A percentile compares a stretch with the other conserved stretches of the same genome.
phyloP scores from a whole-genome alignment of 53 echinoderm and acorn worm species.

The Stichopus horrens region DNA sequence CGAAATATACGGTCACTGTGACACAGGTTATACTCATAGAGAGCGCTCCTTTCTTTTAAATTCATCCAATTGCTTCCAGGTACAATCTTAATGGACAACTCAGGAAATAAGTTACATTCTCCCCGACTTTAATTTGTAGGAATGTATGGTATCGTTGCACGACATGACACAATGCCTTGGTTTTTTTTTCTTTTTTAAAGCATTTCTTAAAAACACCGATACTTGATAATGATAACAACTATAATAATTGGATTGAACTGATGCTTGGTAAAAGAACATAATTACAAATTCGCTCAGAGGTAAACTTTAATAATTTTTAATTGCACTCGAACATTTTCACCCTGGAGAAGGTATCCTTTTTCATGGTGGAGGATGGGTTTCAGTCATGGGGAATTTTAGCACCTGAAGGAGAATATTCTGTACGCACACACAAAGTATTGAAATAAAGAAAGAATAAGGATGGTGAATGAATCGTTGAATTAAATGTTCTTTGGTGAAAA shows the following conservation, averaged over 20 bases:
- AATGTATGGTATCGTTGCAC: background rate
- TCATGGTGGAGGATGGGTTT: background rate
- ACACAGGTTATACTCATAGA: too few species aligned
- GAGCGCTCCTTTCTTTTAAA: too few species aligned
- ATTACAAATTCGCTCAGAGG: background rate
- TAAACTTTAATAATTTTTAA: background rate
- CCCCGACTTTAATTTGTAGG: background rate
- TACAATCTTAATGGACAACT: background rate
- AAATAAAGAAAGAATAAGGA: background rate
- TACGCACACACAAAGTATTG: background rate
- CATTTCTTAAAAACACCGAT: background rate
- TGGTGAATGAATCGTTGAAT: background rate
- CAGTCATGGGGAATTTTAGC: background rate
- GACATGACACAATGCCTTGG: background rate
- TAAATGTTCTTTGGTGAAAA: background rate
- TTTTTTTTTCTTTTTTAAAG: background rate
- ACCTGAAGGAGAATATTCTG: background rate
- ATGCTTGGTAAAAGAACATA: background rate
- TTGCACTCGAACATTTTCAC: background rate
- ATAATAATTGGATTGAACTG: background rate
- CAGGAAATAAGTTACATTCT: background rate
- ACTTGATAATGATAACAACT: background rate
- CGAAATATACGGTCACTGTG: too few species aligned
- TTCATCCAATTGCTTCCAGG: too few species aligned
- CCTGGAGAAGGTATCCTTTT: background rate